Evolutionary conservation across 2,113 vertebrate genomes (phyloP), one percentile per base, ranked within the genome.

Genomic region (Mustelus asterias): DNA sequence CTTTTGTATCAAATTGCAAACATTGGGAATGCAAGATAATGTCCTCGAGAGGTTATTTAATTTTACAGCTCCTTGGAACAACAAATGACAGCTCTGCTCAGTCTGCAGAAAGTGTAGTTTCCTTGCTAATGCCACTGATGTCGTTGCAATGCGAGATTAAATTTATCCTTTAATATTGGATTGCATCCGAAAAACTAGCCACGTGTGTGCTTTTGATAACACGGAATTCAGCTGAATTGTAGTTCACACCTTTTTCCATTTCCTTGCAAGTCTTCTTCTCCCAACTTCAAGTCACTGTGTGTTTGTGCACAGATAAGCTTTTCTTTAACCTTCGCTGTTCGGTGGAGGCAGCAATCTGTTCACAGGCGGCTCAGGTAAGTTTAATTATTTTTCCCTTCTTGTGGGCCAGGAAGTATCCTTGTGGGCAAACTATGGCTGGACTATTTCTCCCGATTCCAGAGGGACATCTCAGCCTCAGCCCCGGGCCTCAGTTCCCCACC

Each of bases 161-260:
- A 95, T 48, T 5, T 72, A 70, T 95, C 65, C 67, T 95, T 69
- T 95, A 70, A 69, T 33, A 72, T 33, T 10, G 24, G 37, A 95
- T 70, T 95, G 67, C 67, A 95, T 95, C 41, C 67, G 0, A 95
- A 95, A 63, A 72, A 41, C 41, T 95, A 48, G 44, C 93, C 93
- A 95, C 93, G 18, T 95, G 93, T 72, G 11, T 72, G 41, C 33
- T 29, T 29, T 69, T 95, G 93, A 95, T 95, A 72, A 95, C 41
- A 72, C 24, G 13, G 93, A 72, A 95, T 70, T 95, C 93, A 95
- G 67, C 41, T 72, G 93, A 95, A 70, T 29, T 95, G 37, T 72
- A 69, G 72, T 44, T 95, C 67, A 48, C 26, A 69, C 67, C 41
- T 48, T 48, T 48, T 95, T 48, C 63, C 41, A 4, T 33, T 95